A percentile compares a stretch with the other conserved stretches of the same genome.
Evolutionary conservation across 2,888 invertebrate species (phyloP).

Genomic region (Drosophila hamatofila): DNA sequence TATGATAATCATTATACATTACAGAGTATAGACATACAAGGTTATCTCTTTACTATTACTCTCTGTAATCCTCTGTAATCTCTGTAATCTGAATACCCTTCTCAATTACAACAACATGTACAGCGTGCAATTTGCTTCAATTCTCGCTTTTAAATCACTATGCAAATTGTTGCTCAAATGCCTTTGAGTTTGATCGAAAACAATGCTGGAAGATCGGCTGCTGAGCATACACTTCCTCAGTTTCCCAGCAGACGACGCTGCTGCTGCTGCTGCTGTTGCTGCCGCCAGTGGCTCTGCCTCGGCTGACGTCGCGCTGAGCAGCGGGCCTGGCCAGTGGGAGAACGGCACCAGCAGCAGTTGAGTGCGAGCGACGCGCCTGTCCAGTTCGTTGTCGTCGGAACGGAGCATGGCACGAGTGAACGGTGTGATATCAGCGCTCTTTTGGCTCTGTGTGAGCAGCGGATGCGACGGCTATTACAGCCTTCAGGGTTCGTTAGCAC

Average conservation of each 20-base stretch:
- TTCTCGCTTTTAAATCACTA: too few relatives aligned
- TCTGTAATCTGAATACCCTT: too few relatives aligned
- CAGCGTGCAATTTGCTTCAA: too few relatives aligned
- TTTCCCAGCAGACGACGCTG: not conserved
- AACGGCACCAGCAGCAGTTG: constrained; percentile 36
- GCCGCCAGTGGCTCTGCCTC: not conserved
- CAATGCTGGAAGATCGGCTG: constrained; percentile 1
- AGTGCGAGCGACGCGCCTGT: constrained; percentile 41
- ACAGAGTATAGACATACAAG: too few relatives aligned
- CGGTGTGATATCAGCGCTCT: constrained; percentile 17
- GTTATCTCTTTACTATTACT: too few relatives aligned
- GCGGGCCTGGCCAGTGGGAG: constrained; percentile 7
- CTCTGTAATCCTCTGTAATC: too few relatives aligned
- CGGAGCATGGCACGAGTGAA: constrained; percentile 31
- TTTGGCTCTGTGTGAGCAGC: constrained; percentile 28
- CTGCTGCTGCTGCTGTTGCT: not conserved
- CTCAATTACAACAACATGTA: too few relatives aligned
- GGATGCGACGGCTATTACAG: constrained; percentile 43
- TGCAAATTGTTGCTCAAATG: constrained; percentile 1
- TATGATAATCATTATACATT: too few relatives aligned
- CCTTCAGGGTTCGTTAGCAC: constrained; percentile 49
- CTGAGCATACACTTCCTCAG: constrained; percentile 8
- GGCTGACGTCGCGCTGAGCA: constrained; percentile 6
- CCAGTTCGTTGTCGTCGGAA: constrained; percentile 40
- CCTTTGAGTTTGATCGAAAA: not conserved